Conservation (phyloP, 2,113 vertebrate species). For the Himantopus leucocephalus region DNA sequence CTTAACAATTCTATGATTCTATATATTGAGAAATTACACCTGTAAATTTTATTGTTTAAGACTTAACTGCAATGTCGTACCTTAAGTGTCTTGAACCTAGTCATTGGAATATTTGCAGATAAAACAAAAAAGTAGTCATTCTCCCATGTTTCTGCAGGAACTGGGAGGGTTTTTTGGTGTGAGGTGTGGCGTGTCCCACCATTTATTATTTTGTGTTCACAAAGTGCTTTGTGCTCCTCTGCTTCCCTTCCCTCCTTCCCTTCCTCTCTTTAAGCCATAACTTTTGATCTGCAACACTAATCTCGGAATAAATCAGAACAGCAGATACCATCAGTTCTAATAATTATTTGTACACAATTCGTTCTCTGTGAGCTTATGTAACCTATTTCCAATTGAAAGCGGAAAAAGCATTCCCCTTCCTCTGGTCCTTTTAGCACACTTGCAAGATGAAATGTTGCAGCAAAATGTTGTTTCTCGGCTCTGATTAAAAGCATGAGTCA, state of each 20-base stretch:
- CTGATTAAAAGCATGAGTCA: constrained; percentile 61
- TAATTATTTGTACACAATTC: background rate
- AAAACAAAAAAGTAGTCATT: background rate
- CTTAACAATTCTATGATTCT: no score
- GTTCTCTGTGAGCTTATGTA: background rate
- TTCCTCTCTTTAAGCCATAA: background rate
- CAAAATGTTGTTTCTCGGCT: constrained; percentile 36
- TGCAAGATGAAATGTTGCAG: constrained; percentile 1
- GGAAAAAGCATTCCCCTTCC: background rate
- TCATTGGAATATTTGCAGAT: background rate
- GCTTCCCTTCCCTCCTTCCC: background rate
- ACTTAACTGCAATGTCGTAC: background rate
- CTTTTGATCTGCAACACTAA: background rate
- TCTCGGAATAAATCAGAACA: background rate
- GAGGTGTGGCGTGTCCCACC: background rate
- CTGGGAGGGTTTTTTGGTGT: background rate
- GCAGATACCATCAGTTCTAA: background rate
- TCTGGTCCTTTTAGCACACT: background rate
- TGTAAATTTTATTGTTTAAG: background rate
- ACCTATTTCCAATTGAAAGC: background rate
- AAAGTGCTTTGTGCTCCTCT: background rate
- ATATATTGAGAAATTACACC: background rate
- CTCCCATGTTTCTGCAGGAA: background rate
- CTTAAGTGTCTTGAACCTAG: background rate
- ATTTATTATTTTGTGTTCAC: background rate